phyloP scores from a whole-genome alignment of 1,140 invertebrate species.

The Cylas formicarius region DNA sequence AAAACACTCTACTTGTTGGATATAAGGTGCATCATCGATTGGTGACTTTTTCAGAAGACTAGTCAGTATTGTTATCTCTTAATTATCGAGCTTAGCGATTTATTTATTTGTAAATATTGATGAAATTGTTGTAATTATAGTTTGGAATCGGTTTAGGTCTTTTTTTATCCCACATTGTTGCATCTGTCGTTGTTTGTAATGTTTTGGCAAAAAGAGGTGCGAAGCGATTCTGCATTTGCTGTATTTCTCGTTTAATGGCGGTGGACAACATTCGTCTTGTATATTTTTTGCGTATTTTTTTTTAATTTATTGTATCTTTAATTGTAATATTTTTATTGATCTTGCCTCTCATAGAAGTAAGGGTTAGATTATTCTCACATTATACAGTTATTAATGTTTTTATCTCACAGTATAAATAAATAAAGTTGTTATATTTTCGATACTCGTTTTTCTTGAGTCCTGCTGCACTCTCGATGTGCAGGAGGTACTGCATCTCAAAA shows the following conservation, averaged over 20 bases:
- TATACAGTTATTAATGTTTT: slow-evolving; percentile 25
- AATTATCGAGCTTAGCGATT: slow-evolving; percentile 12
- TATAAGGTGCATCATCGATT: background rate
- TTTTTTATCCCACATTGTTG: slow-evolving; percentile 8
- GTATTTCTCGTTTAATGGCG: slow-evolving; percentile 14
- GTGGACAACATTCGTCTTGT: slow-evolving; percentile 12
- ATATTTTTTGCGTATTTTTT: slow-evolving; percentile 17
- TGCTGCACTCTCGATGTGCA: too few relatives aligned
- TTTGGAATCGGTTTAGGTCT: slow-evolving; percentile 1
- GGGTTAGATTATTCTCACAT: slow-evolving; percentile 20
- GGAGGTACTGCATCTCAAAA: too few relatives aligned
- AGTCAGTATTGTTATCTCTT: slow-evolving; percentile 27
- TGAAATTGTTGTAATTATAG: slow-evolving; percentile 7
- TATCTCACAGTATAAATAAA: slow-evolving; percentile 31
- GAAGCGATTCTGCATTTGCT: slow-evolving; percentile 14
- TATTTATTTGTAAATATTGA: slow-evolving; percentile 21
- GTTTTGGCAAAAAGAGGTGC: slow-evolving; percentile 10
- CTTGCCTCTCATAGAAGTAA: slow-evolving; percentile 33
- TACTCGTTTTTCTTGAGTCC: too few relatives aligned
- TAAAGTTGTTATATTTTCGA: slow-evolving; percentile 25
- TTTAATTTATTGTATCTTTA: slow-evolving; percentile 19
- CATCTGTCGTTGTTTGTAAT: slow-evolving; percentile 2
- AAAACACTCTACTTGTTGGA: background rate
- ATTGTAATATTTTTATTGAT: slow-evolving; percentile 19
- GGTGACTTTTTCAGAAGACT: slow-evolving; percentile 5